A percentile compares a stretch with the other conserved stretches of the same genome.
phyloP scores from a whole-genome alignment of 2,888 invertebrate genomes.

The Diachrysia chrysitis region DNA sequence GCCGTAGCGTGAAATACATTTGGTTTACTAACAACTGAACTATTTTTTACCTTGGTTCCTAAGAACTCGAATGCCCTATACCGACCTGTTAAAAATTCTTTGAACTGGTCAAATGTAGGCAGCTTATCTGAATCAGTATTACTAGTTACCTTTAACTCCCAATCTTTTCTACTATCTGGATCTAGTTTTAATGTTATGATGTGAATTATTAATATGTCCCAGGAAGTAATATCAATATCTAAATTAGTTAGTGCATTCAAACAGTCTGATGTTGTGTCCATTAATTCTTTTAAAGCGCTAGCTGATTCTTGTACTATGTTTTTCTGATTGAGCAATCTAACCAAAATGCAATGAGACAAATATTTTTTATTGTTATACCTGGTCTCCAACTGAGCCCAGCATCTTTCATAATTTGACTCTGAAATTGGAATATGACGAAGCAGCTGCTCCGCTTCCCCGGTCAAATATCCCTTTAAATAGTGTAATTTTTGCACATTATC shows the following conservation, averaged over 20 bases:
- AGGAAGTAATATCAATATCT: background rate
- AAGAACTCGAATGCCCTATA: slow-evolving; percentile 18
- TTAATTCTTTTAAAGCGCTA: background rate
- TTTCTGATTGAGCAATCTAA: slow-evolving; percentile 7
- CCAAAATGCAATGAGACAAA: slow-evolving; percentile 5
- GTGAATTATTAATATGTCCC: slow-evolving; percentile 11
- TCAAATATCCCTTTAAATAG: background rate
- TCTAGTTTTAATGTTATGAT: slow-evolving; percentile 6
- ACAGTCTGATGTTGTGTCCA: slow-evolving; percentile 19
- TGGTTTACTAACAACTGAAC: too few relatives aligned
- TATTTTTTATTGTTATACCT: slow-evolving; percentile 11
- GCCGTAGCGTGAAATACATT: too few relatives aligned
- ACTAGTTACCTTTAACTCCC: slow-evolving; percentile 13
- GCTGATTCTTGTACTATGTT: slow-evolving; percentile 2
- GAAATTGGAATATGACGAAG: background rate
- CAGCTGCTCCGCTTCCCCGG: slow-evolving; percentile 5
- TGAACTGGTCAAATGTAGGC: slow-evolving; percentile 13
- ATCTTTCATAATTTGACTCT: slow-evolving; percentile 5
- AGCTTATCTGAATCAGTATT: slow-evolving; percentile 8
- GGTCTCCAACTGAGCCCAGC: background rate
- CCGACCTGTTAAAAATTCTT: slow-evolving; percentile 13
- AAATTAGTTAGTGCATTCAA: slow-evolving; percentile 7
- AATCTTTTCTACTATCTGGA: slow-evolving; percentile 7
- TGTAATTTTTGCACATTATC: slow-evolving; percentile 7
- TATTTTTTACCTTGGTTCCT: background rate